Conservation (phyloP, 1,140 invertebrate species). For the Antheraea pernyi region DNA sequence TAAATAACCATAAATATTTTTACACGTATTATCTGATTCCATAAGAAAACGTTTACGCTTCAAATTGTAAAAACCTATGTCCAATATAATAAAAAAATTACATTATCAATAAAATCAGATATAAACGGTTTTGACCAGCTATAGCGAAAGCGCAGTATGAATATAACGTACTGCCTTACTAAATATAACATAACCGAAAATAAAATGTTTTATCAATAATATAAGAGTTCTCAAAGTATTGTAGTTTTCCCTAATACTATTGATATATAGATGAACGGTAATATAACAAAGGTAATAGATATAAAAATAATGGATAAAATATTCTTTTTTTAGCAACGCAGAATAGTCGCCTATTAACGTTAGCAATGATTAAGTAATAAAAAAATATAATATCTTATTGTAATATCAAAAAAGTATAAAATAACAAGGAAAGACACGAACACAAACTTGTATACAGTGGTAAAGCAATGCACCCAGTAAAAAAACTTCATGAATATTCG, state of each 20-base stretch:
- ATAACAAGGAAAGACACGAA: constrained; percentile 6
- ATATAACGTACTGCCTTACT: neutral
- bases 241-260: neutral
- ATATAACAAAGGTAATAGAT: neutral
- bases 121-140: neutral
- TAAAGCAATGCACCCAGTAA: constrained; percentile 41
- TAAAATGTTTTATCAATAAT: too few relatives aligned
- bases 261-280: neutral
- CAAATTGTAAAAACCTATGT: neutral
- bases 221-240: too few relatives aligned
- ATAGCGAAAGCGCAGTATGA: neutral
- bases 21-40: neutral
- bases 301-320: neutral
- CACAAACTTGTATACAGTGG: neutral
- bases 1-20: neutral
- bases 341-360: too few relatives aligned
- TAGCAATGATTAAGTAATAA: too few relatives aligned
- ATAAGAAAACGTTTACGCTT: constrained; percentile 8
- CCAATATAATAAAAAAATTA: too few relatives aligned
- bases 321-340: neutral
- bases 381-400: too few relatives aligned
- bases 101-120: neutral
- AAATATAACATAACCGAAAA: too few relatives aligned
- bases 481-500: constrained; percentile 47
- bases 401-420: neutral